Base-by-base conservation (phyloP, 2,888 invertebrate genomes). In the Heteropelma amictum region DNA sequence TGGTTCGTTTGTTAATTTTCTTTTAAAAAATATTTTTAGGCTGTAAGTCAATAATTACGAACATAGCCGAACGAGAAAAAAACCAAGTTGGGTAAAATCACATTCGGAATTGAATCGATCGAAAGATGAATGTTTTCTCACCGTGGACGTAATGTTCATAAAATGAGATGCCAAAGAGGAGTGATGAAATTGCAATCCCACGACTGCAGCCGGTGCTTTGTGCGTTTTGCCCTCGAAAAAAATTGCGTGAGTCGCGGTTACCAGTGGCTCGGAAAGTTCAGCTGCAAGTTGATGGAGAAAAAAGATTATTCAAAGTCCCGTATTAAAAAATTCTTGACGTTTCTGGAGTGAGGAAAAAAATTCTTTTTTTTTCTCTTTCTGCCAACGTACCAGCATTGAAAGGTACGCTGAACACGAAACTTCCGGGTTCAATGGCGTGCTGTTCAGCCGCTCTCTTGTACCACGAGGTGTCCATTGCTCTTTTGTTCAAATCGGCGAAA, bases 381-480 rank as follows among this genome's bases (percentile, higher is more conserved):
- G 7, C 14, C 35, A 10, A 78, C 76, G 86, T 83, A 90, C 94
- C 90, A 63, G 94, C 93, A 82, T 95, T 94, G 88, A 95, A 95
- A 0, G 95, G 95, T 28, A 96, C 95, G 51, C 97, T 96, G 89
- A 95, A 97, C 1, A 97, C 97, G 87, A 97, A 97, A 87, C 97
- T 96, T 83, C 96, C 95, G 0, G 95, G 95, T 82, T 97, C 96
- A 60, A 96, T 93, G 0, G 93, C 90, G 86, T 97, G 95, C 83
- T 97, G 97, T 87, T 97, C 97, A 1, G 97, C 96, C 0, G 97
- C 97, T 61, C 97, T 91, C 81, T 95, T 94, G 87, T 97, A 97
- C 97, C 97, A 97, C 33, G 95, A 93, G 72, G 95, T 95, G 85
- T 97, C 97, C 90, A 95, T 95, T 0, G 96, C 96, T 76, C 95